Percentiles rank a stretch among this genome's conserved stretches.
phyloP scores from a whole-genome alignment of 92 coral and sea anemone species.

The Epizoanthus fatuus region DNA sequence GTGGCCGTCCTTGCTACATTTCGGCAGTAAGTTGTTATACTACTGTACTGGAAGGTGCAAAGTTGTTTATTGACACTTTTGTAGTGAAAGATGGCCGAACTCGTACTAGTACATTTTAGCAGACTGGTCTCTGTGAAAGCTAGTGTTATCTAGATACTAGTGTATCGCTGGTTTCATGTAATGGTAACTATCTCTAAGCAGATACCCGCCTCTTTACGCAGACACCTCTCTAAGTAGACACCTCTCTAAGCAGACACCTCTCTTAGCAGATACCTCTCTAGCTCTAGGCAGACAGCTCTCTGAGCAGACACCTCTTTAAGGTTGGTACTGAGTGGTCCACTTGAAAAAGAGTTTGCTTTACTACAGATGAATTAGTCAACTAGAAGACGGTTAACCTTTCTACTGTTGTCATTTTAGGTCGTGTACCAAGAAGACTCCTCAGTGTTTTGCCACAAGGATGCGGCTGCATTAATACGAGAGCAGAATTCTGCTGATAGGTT shows the following conservation, averaged over 20 bases:
- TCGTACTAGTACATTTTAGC: neutral
- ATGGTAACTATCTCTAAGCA: too few species aligned
- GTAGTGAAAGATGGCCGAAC: too few species aligned
- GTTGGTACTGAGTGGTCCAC: neutral
- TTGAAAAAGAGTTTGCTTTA: neutral
- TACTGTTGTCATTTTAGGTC: neutral
- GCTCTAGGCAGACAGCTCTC: neutral
- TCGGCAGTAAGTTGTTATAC: conserved; percentile 79
- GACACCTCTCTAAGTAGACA: too few species aligned
- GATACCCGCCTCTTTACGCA: too few species aligned
- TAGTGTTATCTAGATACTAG: too few species aligned
- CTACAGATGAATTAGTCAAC: neutral
- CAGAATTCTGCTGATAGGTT: conserved; percentile 13
- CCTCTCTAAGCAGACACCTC: too few species aligned
- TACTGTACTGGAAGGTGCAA: neutral
- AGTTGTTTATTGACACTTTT: neutral
- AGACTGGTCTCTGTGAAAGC: too few species aligned
- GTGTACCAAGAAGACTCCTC: conserved; percentile 15
- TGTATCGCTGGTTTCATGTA: too few species aligned
- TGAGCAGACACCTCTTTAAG: neutral
- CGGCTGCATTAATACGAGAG: conserved; percentile 8
- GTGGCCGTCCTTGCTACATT: conserved; percentile 77
- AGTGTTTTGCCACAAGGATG: conserved; percentile 35
- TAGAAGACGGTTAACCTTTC: neutral
- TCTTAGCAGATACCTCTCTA: too few species aligned